Conservation (phyloP, 35 echinoderm and acorn worm species). For the Heliocidaris tuberculata region DNA sequence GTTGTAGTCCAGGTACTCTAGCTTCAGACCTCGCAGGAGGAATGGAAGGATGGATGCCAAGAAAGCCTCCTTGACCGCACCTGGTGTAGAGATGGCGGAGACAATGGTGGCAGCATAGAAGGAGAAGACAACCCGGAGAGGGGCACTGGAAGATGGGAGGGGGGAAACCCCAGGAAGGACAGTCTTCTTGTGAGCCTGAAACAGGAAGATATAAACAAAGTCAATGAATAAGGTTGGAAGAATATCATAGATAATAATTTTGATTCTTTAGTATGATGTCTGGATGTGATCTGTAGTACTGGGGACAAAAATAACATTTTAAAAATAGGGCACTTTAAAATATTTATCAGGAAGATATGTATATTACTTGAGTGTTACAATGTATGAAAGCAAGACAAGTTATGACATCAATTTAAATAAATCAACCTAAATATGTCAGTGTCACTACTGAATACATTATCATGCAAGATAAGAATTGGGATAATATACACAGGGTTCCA, state of each 20-base stretch:
- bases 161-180: not conserved
- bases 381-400: too few relatives aligned
- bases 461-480: too few relatives aligned
- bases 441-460: too few relatives aligned
- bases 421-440: too few relatives aligned
- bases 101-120: conserved; percentile 91
- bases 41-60: conserved; percentile 74
- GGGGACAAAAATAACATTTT: too few relatives aligned
- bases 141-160: not conserved
- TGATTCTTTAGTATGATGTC: too few relatives aligned
- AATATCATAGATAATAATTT: not conserved
- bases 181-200: conserved; percentile 44
- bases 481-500: too few relatives aligned
- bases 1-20: conserved; percentile 69
- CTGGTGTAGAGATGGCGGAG: conserved; percentile 66
- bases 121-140: conserved; percentile 66
- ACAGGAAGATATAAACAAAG: not conserved
- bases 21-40: conserved; percentile 79
- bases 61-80: conserved; percentile 64
- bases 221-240: not conserved
- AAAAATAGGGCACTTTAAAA: too few relatives aligned
- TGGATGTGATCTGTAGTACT: too few relatives aligned
- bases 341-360: too few relatives aligned
- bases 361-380: too few relatives aligned
- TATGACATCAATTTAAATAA: too few relatives aligned